Percentiles rank a stretch among this genome's conserved stretches.
phyloP scores from a whole-genome alignment of 2,888 invertebrate species.

The Acrobasis consociella region DNA sequence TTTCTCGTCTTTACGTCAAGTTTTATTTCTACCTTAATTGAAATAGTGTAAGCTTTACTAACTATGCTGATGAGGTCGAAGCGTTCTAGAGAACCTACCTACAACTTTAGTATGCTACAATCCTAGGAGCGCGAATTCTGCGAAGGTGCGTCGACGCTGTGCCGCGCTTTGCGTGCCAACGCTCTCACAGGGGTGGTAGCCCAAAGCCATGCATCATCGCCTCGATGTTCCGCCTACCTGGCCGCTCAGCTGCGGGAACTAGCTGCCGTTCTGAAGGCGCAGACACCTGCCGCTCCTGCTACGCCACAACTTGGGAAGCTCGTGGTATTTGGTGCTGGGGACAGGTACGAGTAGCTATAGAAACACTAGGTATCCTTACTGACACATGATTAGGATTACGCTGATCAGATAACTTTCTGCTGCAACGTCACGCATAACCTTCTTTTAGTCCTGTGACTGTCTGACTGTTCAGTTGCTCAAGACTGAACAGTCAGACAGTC shows the following conservation, averaged over 20 bases:
- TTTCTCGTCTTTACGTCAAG: too few species aligned
- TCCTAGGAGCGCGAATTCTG: slow-evolving; percentile 90
- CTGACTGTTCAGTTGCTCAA: background rate
- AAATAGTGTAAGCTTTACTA: too few species aligned
- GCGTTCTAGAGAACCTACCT: too few species aligned
- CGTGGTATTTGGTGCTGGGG: slow-evolving; percentile 77
- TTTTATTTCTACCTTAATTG: too few species aligned
- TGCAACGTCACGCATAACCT: background rate
- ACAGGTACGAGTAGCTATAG: slow-evolving; percentile 52
- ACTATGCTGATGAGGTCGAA: too few species aligned
- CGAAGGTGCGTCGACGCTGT: slow-evolving; percentile 89
- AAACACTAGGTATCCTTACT: background rate
- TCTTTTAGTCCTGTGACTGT: too few species aligned
- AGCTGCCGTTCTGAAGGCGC: slow-evolving; percentile 62
- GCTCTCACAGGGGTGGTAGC: slow-evolving; percentile 88
- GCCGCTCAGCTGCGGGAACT: slow-evolving; percentile 82
- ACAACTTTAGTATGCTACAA: too few species aligned
- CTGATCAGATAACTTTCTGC: background rate
- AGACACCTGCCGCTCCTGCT: slow-evolving; percentile 60
- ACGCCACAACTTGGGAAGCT: slow-evolving; percentile 71
- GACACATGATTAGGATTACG: background rate
- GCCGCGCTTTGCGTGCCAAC: slow-evolving; percentile 85
- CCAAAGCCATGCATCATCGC: slow-evolving; percentile 90
- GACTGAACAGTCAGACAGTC: too few species aligned
- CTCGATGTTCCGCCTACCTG: slow-evolving; percentile 90